A percentile compares a stretch with the other conserved stretches of the same genome.
phyloP scores from a whole-genome alignment of 2,888 invertebrate genomes.

The Erynnis tages region DNA sequence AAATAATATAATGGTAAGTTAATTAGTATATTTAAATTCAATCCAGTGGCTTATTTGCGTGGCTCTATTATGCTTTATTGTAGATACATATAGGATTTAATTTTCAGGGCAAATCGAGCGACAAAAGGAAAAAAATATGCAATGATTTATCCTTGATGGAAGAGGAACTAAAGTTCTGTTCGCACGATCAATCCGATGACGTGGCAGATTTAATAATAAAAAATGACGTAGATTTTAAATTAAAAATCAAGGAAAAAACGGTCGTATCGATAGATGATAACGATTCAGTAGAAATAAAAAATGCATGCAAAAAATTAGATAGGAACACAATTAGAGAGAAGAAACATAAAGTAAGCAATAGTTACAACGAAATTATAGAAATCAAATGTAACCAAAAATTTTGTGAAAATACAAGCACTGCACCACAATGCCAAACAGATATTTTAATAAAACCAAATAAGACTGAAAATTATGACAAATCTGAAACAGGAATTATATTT shows the following conservation, averaged over 20 bases:
- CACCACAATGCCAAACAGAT: background rate
- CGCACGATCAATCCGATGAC: slow-evolving; percentile 43
- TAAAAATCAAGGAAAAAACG: slow-evolving; percentile 43
- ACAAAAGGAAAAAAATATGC: slow-evolving; percentile 10
- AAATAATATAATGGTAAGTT: slow-evolving; percentile 38
- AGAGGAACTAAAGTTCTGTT: slow-evolving; percentile 40
- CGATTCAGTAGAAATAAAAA: slow-evolving; percentile 6
- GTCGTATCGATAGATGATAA: background rate
- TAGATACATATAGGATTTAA: too few relatives aligned
- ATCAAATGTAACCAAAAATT: slow-evolving; percentile 36
- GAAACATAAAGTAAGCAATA: slow-evolving; percentile 28
- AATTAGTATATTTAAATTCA: too few relatives aligned
- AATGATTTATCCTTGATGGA: slow-evolving; percentile 13
- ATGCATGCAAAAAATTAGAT: slow-evolving; percentile 26
- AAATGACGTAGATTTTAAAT: slow-evolving; percentile 53
- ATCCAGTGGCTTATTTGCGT: too few relatives aligned
- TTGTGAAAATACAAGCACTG: background rate
- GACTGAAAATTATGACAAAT: slow-evolving; percentile 21
- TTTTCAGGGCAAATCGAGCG: slow-evolving; percentile 49
- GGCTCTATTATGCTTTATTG: too few relatives aligned
- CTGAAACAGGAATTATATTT: background rate
- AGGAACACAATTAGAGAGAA: slow-evolving; percentile 31
- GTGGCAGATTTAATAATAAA: slow-evolving; percentile 47
- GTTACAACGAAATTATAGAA: slow-evolving; percentile 33
- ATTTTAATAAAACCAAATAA: slow-evolving; percentile 16